Evolutionary conservation across 2,113 vertebrate species (phyloP), one percentile per base, ranked within the genome.

Genomic region (Romanogobio albipinnatus): DNA sequence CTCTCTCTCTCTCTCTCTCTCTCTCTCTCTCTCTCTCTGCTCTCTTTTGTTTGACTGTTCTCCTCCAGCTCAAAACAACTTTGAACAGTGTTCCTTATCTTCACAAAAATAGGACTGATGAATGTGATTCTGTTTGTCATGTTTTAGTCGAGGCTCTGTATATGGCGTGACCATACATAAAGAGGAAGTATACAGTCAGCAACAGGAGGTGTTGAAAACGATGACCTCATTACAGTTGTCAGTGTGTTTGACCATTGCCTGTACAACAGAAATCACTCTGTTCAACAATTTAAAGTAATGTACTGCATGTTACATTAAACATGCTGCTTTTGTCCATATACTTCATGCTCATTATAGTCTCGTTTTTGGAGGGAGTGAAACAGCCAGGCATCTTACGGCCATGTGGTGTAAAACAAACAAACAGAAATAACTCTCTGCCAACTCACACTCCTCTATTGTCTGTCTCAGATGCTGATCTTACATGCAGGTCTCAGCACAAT

Each of bases 361-460:
- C 17, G 24, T 78, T n/a, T 78, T 43, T 78, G 56, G 45, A 29
- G 45, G 3, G 45, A 51, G 49, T 9, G 47, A 75, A 75, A 43
- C 5, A 91, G 66, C 88, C 87, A 90, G 84, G 88, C 90, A 89
- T 84, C 70, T 2, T 88, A 47, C 2, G 9, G 29, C 47, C 61
- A 91, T 91, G 91, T 90, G 91, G 89, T 85, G 76, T 73, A 26
- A 10, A 74, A 10, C 43, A 49, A 49, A 70, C 7, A 47, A 39
- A 86, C 84, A 56, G 90, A 91, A 92, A 92, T 88, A 91, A 90
- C 87, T 88, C 89, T 61, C 78, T 89, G 36, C 22, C 11, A 71
- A 33, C 49, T 81, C 86, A 81, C 68, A 68, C 29, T 56, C 77
- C 77, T 68, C 47, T 39, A 15, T 13, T 51, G 49, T 5, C 49